Evolutionary conservation across 2,888 invertebrate species (phyloP).

Genomic region (Xestia rhomboidea): DNA sequence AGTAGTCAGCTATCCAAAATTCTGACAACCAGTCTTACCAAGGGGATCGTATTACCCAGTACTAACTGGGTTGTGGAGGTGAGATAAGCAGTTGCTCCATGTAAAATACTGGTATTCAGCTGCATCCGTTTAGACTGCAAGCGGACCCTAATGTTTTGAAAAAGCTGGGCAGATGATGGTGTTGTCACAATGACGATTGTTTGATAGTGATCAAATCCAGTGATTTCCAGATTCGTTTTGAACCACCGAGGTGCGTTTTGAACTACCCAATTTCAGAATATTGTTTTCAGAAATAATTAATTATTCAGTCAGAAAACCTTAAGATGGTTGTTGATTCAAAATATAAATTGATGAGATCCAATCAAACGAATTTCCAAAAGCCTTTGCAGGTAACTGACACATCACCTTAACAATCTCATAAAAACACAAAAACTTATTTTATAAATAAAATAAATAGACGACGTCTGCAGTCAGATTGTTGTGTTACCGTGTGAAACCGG

Average conservation of each 20-base stretch:
- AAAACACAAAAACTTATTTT: conserved; percentile 3
- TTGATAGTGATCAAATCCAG: not conserved
- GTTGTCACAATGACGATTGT: not conserved
- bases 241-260: not conserved
- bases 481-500: conserved; percentile 47
- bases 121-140: too few relatives aligned
- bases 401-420: conserved; percentile 9
- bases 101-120: too few relatives aligned
- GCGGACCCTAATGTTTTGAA: too few relatives aligned
- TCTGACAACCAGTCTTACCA: too few relatives aligned
- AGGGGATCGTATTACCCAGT: too few relatives aligned
- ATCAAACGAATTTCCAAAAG: not conserved
- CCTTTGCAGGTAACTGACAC: not conserved
- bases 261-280: not conserved
- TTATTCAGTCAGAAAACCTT: not conserved
- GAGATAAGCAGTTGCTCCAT: too few relatives aligned
- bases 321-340: not conserved
- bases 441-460: conserved; percentile 27
- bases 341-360: not conserved
- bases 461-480: conserved; percentile 22
- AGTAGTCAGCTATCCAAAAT: too few relatives aligned
- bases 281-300: not conserved
- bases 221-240: not conserved
- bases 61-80: too few relatives aligned
- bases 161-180: too few relatives aligned